Conservation (phyloP, 2,888 invertebrate genomes). For the Cenopis cana region DNA sequence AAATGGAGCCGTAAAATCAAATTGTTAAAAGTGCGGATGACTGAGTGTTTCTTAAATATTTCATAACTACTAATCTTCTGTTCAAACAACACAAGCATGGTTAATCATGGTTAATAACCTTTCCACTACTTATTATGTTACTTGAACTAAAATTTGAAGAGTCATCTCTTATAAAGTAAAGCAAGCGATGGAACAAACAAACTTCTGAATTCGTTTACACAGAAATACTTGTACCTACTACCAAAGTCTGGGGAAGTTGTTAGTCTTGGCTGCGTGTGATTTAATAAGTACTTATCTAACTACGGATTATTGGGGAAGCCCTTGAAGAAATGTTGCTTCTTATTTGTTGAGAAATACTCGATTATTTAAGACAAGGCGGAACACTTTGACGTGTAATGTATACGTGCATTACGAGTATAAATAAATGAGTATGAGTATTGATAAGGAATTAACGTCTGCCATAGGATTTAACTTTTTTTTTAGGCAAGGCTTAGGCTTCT, state of each 20-base stretch:
- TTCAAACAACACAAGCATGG: not conserved
- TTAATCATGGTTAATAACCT: not conserved
- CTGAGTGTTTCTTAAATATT: not conserved
- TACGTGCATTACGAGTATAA: too few relatives aligned
- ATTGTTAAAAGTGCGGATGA: not conserved
- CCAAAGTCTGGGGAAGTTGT: slow-evolving; percentile 20
- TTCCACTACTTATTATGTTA: not conserved
- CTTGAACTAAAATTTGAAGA: not conserved
- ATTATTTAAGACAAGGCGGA: not conserved
- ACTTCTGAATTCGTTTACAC: slow-evolving; percentile 9
- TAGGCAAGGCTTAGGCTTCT: too few relatives aligned
- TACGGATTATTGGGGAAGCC: slow-evolving; percentile 12
- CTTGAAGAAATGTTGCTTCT: slow-evolving; percentile 21
- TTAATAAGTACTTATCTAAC: slow-evolving; percentile 36
- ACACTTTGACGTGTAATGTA: too few relatives aligned
- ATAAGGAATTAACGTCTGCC: too few relatives aligned
- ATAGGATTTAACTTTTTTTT: too few relatives aligned
- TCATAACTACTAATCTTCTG: not conserved
- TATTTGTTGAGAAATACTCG: slow-evolving; percentile 5
- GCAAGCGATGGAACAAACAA: not conserved
- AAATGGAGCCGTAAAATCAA: not conserved
- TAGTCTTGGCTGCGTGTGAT: slow-evolving; percentile 31
- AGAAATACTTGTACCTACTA: not conserved
- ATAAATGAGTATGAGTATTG: too few relatives aligned
- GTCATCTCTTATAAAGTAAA: not conserved